These are phyloP conservation scores for Ormyrus thymus DNA, from an alignment of 2,888 invertebrate species.

Conservation along the genomic window DNA sequence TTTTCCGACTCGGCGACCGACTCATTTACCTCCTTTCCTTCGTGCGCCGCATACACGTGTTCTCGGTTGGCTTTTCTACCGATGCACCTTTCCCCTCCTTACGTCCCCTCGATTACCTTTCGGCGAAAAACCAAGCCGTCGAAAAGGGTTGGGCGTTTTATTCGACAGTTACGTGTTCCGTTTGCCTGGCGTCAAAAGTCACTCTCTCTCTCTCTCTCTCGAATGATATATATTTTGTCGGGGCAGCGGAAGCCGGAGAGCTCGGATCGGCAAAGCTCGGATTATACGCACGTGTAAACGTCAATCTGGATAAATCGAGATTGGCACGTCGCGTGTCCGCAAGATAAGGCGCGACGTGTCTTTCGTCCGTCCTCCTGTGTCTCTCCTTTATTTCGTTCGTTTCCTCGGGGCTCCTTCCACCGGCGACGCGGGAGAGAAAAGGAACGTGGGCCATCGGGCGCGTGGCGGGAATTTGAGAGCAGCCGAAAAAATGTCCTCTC, in stretches of 20 bases:
- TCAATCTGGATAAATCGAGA: conserved; percentile 22
- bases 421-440: conserved; percentile 9
- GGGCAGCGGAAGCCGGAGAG: neutral
- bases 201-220: no score
- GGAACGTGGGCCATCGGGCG: conserved; percentile 1
- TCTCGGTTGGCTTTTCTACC: no score
- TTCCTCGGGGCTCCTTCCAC: conserved; percentile 4
- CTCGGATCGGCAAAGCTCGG: neutral
- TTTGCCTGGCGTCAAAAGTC: no score
- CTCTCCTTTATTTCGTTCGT: conserved; percentile 18
- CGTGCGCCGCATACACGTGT: no score
- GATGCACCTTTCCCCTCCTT: no score
- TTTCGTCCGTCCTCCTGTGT: neutral
- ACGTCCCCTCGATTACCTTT: no score
- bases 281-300: neutral
- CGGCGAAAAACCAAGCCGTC: no score
- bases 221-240: no score
- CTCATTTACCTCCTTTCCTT: no score
- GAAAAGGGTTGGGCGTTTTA: no score
- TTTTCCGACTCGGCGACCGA: no score
- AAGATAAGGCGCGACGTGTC: conserved; percentile 16
- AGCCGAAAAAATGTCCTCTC: conserved; percentile 46
- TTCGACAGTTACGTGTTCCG: no score
- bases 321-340: conserved; percentile 2
- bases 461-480: conserved; percentile 52